These are phyloP conservation scores for Sinocyclocheilus anophthalmus DNA, from an alignment of 2,113 vertebrate genomes.

Conservation along the genomic window DNA sequence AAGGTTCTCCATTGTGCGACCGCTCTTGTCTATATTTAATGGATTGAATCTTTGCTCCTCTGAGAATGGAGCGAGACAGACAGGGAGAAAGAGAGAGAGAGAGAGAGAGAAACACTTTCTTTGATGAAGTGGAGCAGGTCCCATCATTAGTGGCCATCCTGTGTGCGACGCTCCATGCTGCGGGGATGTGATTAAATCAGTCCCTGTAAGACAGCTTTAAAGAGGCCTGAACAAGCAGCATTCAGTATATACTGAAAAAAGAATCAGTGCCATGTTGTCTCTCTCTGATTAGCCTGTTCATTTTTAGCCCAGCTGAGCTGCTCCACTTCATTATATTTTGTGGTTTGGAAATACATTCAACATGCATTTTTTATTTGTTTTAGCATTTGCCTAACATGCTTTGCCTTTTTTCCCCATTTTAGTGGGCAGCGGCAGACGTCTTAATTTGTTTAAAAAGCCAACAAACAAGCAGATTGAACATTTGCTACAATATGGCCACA, in stretches of 20 bases:
- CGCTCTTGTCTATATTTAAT: conserved; percentile 9
- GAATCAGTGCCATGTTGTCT: background rate
- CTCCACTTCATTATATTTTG: conserved; percentile 13
- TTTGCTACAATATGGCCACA: conserved; percentile 11
- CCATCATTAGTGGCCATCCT: conserved; percentile 8
- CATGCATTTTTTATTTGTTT: conserved; percentile 18
- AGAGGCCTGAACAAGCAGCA: conserved; percentile 31
- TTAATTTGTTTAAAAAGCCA: conserved; percentile 1
- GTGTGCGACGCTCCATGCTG: conserved; percentile 16
- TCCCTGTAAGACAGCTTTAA: conserved; percentile 6
- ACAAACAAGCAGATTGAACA: conserved; percentile 15
- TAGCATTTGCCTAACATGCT: background rate
- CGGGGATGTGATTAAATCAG: conserved; percentile 41
- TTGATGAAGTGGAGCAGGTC: conserved; percentile 39
- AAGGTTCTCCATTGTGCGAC: conserved; percentile 11
- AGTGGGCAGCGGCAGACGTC: background rate
- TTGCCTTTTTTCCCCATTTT: background rate
- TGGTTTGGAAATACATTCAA: conserved; percentile 7
- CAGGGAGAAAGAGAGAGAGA: background rate
- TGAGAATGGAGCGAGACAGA: background rate
- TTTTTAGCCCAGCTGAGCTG: background rate
- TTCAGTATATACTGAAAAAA: conserved; percentile 9
- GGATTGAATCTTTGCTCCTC: conserved; percentile 5
- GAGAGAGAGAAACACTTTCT: conserved; percentile 28
- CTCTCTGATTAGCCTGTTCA: background rate